These are phyloP conservation scores for Ctenopoma kingsleyae DNA, from an alignment of 2,797 vertebrate genomes.

Conservation along the genomic window DNA sequence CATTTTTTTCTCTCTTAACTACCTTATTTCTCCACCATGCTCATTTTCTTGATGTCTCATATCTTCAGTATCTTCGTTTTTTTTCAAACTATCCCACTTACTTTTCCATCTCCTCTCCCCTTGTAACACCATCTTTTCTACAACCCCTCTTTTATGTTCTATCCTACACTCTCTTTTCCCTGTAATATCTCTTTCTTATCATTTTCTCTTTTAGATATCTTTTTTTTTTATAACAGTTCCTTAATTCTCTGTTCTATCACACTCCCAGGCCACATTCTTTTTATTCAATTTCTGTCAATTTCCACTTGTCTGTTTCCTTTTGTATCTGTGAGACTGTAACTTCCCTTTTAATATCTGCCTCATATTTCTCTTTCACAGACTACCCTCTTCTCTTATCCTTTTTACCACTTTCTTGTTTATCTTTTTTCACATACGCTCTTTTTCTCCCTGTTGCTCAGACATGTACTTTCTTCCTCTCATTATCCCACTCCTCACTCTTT, in stretches of 20 bases:
- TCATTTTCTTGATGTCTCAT: constrained; percentile 22
- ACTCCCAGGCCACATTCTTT: constrained; percentile 19
- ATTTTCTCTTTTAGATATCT: constrained; percentile 33
- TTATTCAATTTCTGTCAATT: constrained; percentile 47
- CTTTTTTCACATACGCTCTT: constrained; percentile 10
- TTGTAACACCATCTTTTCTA: constrained; percentile 19
- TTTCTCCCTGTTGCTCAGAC: constrained; percentile 11
- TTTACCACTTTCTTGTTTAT: constrained; percentile 21
- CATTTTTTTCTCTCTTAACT: constrained; percentile 23
- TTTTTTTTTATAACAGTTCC: constrained; percentile 26
- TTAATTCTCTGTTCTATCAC: constrained; percentile 34
- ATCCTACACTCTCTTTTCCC: constrained; percentile 24
- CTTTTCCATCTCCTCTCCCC: constrained; percentile 31
- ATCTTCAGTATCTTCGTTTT: constrained; percentile 41
- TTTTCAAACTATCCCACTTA: constrained; percentile 38
- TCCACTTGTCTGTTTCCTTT: constrained; percentile 29
- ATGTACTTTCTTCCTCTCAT: constrained; percentile 26
- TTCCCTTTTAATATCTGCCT: constrained; percentile 27
- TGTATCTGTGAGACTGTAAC: constrained; percentile 11
- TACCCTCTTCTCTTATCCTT: constrained; percentile 17
- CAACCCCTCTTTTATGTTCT: constrained; percentile 30
- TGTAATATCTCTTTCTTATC: constrained; percentile 32
- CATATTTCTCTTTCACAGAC: constrained; percentile 19
- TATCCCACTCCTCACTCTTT: constrained; percentile 14
- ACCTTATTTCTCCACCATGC: not conserved